Base-by-base conservation (phyloP, 2,797 vertebrate species). In the Picus viridis region DNA sequence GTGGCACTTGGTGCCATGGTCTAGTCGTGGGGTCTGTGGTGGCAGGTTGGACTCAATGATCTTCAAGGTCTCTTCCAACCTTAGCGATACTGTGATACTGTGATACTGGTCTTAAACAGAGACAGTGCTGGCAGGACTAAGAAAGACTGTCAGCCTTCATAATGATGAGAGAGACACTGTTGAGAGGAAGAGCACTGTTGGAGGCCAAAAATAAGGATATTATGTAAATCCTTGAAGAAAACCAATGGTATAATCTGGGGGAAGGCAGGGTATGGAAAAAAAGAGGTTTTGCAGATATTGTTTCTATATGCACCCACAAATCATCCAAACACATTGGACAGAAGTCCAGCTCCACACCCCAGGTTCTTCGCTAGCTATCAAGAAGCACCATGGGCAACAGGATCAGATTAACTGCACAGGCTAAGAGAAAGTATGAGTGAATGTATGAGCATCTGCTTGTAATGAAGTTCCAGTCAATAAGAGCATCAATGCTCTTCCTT, bases 331-430 rank as follows among this genome's bases (percentile, higher is more conserved):
- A 47, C 4, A 4, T 72, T 94, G 85, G 80, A 78, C 10, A 61
- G 39, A 70, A 89, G 83, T 57, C 89, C 85, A 82, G 47, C n/a
- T 95, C 6, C 16, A 12, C 63, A 78, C 34, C 43, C 85, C 49
- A 81, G 68, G 63, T 45, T 71, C 53, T 88, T 89, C 91, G 85
- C 76, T 88, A 39, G 68, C 64, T 87, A 88, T 73, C 85, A 93
- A 89, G 53, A 56, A 90, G 30, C 70, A 58, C 58, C 6, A 9
- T 56, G 29, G 51, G 32, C 82, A 78, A 57, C 34, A 32, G 43
- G 36, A 83, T 69, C 29, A 53, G 56, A 63, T 78, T 73, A 92
- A 83, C 39, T 81, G 65, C 63, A 67, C 59, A 83, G 62, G 36
- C 17, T 53, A 75, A 83, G 47, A 58, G 63, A 63, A 92, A 83